Conservation (phyloP, 2,888 invertebrate genomes). For the Tortricodes alternella region DNA sequence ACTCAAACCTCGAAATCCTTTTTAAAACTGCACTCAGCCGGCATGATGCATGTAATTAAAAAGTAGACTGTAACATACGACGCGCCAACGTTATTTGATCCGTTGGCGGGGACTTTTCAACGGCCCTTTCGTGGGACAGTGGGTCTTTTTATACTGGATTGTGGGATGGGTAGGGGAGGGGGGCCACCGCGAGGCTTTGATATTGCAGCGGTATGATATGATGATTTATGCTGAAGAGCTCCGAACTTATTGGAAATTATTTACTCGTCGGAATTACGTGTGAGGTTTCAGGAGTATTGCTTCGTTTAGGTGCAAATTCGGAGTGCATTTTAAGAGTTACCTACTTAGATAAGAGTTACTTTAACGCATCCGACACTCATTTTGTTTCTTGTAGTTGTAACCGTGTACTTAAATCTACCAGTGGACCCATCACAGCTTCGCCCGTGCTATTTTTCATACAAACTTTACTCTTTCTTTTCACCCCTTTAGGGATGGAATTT, state of each 20-base stretch:
- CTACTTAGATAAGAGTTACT: too few species aligned
- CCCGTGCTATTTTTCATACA: too few species aligned
- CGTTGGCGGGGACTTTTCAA: conserved; percentile 2
- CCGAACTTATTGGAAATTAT: conserved; percentile 28
- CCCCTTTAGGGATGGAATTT: too few species aligned
- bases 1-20: conserved; percentile 62
- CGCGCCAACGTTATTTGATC: conserved; percentile 43
- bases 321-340: neutral
- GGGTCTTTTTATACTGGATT: conserved; percentile 35
- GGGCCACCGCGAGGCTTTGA: conserved; percentile 59
- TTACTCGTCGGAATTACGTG: conserved; percentile 12
- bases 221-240: conserved; percentile 40
- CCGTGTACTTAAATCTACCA: too few species aligned
- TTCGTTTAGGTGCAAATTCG: neutral
- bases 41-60: conserved; percentile 77
- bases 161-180: conserved; percentile 32
- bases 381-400: too few species aligned
- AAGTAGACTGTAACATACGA: conserved; percentile 57
- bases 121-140: conserved; percentile 35
- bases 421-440: too few species aligned
- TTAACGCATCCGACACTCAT: too few species aligned
- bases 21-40: conserved; percentile 63
- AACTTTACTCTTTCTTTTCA: too few species aligned
- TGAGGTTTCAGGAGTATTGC: neutral
- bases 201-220: conserved; percentile 54